Evolutionary conservation across 2,113 vertebrate species (phyloP).

Genomic region (Corythornis cristatus): DNA sequence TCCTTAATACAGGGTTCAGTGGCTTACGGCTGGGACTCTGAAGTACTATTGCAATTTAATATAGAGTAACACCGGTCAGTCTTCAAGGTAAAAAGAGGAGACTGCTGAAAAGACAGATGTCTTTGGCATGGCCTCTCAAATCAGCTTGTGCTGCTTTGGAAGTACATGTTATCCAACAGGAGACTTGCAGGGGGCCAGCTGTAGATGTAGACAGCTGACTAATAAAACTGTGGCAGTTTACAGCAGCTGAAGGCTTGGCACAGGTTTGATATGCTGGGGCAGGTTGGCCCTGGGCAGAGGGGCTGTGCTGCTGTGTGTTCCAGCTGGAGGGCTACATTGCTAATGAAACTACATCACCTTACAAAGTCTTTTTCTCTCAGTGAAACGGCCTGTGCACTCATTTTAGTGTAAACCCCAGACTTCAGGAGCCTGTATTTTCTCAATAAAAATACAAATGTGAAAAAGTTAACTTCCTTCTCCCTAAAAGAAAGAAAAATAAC

Average conservation of each 20-base stretch:
- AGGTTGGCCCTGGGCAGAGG: not conserved
- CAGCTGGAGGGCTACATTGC: not conserved
- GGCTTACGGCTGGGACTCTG: not conserved
- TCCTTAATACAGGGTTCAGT: not conserved
- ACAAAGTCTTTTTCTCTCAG: not conserved
- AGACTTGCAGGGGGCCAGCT: not conserved
- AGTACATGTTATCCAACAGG: not conserved
- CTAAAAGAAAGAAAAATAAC: not conserved
- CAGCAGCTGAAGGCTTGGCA: not conserved
- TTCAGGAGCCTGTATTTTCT: not conserved
- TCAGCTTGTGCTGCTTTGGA: not conserved
- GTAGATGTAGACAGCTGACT: not conserved
- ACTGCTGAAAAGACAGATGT: not conserved
- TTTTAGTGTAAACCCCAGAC: not conserved
- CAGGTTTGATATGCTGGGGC: not conserved
- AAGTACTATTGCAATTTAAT: not conserved
- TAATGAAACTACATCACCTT: not conserved
- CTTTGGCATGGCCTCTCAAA: not conserved
- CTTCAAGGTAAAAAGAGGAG: not conserved
- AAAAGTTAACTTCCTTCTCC: not conserved
- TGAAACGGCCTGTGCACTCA: accelerated
- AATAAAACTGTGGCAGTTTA: not conserved
- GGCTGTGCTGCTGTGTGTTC: not conserved
- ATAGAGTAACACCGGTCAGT: not conserved
- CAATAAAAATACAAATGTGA: not conserved